These are phyloP conservation scores for Aporophyla lueneburgensis DNA, from an alignment of 2,888 invertebrate genomes.

Conservation along the genomic window DNA sequence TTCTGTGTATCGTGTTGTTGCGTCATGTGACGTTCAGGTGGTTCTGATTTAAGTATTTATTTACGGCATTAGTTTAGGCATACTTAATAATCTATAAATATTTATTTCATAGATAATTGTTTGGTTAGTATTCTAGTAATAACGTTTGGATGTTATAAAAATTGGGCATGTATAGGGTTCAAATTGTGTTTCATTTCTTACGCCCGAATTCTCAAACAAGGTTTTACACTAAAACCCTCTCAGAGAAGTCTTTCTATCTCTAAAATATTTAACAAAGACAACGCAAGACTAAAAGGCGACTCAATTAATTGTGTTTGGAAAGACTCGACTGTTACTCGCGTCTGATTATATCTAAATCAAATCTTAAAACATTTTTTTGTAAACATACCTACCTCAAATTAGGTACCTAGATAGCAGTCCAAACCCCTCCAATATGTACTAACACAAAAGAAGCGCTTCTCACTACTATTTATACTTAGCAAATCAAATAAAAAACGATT, in stretches of 20 bases:
- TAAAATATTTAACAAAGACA: neutral
- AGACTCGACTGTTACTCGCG: neutral
- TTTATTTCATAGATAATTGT: neutral
- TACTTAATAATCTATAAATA: neutral
- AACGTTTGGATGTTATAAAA: neutral
- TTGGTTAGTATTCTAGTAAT: neutral
- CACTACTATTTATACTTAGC: constrained; percentile 41
- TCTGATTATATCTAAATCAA: neutral
- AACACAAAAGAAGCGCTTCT: constrained; percentile 25
- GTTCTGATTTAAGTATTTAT: constrained; percentile 29
- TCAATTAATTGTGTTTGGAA: neutral
- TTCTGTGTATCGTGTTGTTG: constrained; percentile 31
- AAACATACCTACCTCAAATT: neutral
- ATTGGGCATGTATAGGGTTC: neutral
- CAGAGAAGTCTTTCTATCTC: neutral
- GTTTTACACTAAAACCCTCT: neutral
- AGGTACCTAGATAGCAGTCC: neutral
- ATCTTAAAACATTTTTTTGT: neutral
- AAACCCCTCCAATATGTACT: neutral
- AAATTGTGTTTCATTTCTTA: neutral
- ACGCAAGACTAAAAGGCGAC: neutral
- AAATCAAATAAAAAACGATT: constrained; percentile 45
- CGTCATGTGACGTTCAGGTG: constrained; percentile 46
- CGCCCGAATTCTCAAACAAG: neutral
- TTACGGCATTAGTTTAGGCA: neutral